Percentiles rank a stretch among this genome's conserved stretches.
Evolutionary conservation across 1,140 invertebrate species (phyloP).

Genomic region (Patella vulgata): DNA sequence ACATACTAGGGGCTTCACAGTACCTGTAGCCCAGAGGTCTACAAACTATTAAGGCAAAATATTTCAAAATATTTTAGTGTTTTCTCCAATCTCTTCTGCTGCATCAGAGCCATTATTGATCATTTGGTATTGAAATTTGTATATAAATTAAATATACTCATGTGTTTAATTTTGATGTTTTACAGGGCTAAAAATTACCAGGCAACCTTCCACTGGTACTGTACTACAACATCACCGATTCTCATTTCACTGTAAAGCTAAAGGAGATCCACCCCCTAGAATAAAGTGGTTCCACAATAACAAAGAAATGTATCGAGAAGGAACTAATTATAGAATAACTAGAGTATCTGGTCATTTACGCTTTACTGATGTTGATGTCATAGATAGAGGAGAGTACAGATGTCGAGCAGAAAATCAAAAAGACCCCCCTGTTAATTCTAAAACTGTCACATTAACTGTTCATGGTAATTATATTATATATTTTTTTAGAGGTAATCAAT

Average conservation of each 20-base stretch:
- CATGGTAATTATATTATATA: too few relatives aligned
- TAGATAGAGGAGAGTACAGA: conserved; percentile 31
- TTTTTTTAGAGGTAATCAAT: too few relatives aligned
- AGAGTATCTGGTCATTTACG: conserved; percentile 24
- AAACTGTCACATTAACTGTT: conserved; percentile 29
- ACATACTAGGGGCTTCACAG: too few relatives aligned
- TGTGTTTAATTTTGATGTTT: too few relatives aligned
- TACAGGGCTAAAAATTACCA: conserved; percentile 36
- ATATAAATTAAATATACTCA: too few relatives aligned
- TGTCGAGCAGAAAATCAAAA: conserved; percentile 29
- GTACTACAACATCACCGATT: conserved; percentile 32
- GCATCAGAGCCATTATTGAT: too few relatives aligned
- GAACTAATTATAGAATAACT: conserved; percentile 31
- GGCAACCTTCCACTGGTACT: conserved; percentile 33
- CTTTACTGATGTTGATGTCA: conserved; percentile 32
- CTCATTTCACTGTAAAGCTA: conserved; percentile 40
- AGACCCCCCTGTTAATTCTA: conserved; percentile 23
- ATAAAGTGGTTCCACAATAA: conserved; percentile 57
- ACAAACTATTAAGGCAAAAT: too few relatives aligned
- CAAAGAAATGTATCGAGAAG: conserved; percentile 16
- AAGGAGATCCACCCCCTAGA: conserved; percentile 50
- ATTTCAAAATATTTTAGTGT: too few relatives aligned
- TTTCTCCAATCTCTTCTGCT: too few relatives aligned
- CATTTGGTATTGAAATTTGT: too few relatives aligned
- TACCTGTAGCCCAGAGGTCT: too few relatives aligned